Percentiles rank a stretch among this genome's conserved stretches.
Conservation (phyloP, 2,797 vertebrate species). For the Ibycter americanus region DNA sequence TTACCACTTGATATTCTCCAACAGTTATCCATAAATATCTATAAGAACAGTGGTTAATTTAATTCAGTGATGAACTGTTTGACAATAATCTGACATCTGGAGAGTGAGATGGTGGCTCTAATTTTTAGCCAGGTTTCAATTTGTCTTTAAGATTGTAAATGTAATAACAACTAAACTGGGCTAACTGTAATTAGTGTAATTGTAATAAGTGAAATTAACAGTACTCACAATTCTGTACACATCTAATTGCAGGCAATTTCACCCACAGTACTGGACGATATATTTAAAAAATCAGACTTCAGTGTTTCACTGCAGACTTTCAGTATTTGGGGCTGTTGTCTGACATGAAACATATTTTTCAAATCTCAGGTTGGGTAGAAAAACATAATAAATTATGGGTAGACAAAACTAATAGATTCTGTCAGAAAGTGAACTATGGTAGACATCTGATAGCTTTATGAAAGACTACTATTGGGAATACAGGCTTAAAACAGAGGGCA, state of each 20-base stretch:
- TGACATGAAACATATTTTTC: neutral
- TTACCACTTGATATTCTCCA: neutral
- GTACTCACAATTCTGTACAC: slow-evolving; percentile 23
- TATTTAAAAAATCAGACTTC: neutral
- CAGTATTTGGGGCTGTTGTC: neutral
- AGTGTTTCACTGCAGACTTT: neutral
- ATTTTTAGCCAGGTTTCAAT: neutral
- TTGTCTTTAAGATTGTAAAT: neutral
- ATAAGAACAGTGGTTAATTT: neutral
- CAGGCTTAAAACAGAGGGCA: neutral
- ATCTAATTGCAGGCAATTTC: neutral
- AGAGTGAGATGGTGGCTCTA: slow-evolving; percentile 27
- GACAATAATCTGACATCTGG: slow-evolving; percentile 64
- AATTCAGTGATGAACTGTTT: neutral
- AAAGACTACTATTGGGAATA: neutral
- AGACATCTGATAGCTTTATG: neutral
- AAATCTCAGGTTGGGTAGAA: neutral
- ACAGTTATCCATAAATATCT: neutral
- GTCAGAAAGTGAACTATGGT: neutral
- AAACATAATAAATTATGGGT: neutral
- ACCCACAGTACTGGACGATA: neutral
- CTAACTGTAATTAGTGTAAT: neutral
- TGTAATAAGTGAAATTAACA: slow-evolving; percentile 16
- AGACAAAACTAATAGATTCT: neutral
- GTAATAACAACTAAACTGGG: neutral